Base-by-base conservation (phyloP, 2,888 invertebrate genomes). In the Pocota personata region DNA sequence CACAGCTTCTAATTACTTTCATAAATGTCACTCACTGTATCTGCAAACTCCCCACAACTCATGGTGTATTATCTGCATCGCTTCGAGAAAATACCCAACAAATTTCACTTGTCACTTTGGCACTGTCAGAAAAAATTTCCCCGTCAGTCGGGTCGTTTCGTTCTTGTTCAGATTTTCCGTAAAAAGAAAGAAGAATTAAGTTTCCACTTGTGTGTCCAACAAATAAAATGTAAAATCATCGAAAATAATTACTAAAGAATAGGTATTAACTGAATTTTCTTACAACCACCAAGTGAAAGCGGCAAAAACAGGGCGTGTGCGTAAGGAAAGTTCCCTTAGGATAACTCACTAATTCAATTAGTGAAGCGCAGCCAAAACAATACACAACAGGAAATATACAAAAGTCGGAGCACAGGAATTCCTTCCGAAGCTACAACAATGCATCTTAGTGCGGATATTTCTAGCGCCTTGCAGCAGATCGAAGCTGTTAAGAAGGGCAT, bases 401-500 rank as follows among this genome's bases (percentile, higher is more conserved):
- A 79, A 84, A 80, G 75, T 75, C 69, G 84, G 84, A 84, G 71
- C 75, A 73, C 67, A n/a, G n/a, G 48, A 24, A 35, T 30, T 16
- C n/a, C 8, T 58, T 24, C 55, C 14, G 55, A 58, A 30, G 32
- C 8, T 3, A 21, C 4, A 16, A 77, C 84, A 87, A 92, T 92
- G 92, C 93, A 92, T 89, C 87, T 93, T 55, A 92, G 91, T 75
- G 91, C 91, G 2, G 98, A 98, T 93, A 96, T 97, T 91, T 97
- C 97, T 40, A 97, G 96, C 91, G 98, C 98, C 86, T 94, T 98
- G 88, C 97, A 97, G 92, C 95, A 98, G 90, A 93, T 98, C 90
- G 98, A 98, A 92, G 96, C 96, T 89, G 96, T 98, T 35, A 97
- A 98, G 92, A 96, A 90, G 95, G 96, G 96, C 71, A 96, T 98